Base-by-base conservation (phyloP, 2,888 invertebrate genomes). In the Synanthedon myopaeformis region DNA sequence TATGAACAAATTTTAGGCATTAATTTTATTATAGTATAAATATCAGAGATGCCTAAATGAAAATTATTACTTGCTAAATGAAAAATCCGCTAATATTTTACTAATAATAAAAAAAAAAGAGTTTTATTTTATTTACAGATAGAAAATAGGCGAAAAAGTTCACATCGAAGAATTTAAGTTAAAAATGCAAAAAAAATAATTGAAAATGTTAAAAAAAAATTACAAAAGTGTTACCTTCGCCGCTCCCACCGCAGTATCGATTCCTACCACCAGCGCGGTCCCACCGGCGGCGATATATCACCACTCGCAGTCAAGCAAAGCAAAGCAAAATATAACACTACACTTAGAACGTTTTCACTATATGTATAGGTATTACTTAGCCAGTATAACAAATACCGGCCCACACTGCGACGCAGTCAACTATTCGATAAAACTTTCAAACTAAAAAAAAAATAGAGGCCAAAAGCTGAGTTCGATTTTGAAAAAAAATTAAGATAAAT, bases 211-310 rank as follows among this genome's bases (percentile, higher is more conserved):
- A 1, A 13, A 45, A 45, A 12, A 45, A 13, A 45, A 5, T 45
- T 45, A 13, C 3, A 49, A 49, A 49, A 11, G 69, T 67, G 65
- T 77, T 84, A 86, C 86, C 80, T 81, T 81, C 63, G 78, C 74
- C 80, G 81, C 82, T 85, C 82, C 82, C 80, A 77, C 79, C 79
- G 78, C 78, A 75, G 80, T 85, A 85, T 86, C 76, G 86, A 85
- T 85, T 82, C 67, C 70, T 62, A 77, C 81, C 82, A 83, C 80
- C 80, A 82, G 76, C 80, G 74, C 74, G 65, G 73, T 63, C 73
- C 72, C 76, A 74, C 72, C 70, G 73, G 65, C 64, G 67, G 63
- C 63, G 63, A 59, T 61, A 68, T 60, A 63, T 64, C 70, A 76
- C 79, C 75, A 76, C 75, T 73, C 72, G 70, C 69, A 72, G 72